Evolutionary conservation across 2,888 invertebrate species (phyloP), one percentile per base, ranked within the genome.

Genomic region (Drosophila nr. fundita): DNA sequence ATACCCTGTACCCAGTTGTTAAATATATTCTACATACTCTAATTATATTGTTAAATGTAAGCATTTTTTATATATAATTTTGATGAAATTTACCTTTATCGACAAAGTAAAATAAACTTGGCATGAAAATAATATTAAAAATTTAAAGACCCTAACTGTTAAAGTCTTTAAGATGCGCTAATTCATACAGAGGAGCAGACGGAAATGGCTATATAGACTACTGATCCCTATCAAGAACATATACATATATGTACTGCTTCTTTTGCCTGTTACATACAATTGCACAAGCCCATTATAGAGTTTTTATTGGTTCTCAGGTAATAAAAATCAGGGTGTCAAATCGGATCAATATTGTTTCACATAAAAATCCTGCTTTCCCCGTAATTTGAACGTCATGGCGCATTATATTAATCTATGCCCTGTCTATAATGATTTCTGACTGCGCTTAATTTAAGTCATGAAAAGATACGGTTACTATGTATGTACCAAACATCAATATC

Each of bases 381-480:
- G 21, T 13, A 13, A 45, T 45, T 21, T 21, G 7, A 45, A 15
- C 4, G 7, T 7, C 15, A 24, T 45, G 45, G 45, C 15, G 45
- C 21, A 3, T 24, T 45, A 24, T 24, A 45, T 24, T 24, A 24
- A 24, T 45, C 7, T 18, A 24, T 24, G 18, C 13, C 8, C 13
- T 7, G 36, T 13, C 11, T 29, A 13, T 3, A 55, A 38, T 38
- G 29, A 38, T 13, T 55, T 18, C 15, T 45, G 45, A 13, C 2
- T n/a, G 27, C 13, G 2, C n/a, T 55, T 55, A n/a, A n/a, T 38
- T 38, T 27, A 38, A 13, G 54, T 38, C 38, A 38, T 55, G n/a
- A 55, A n/a, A 18, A 27, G n/a, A 38, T 38, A 38, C 7, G 27
- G n/a, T 15, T 8, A 21, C 15, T n/a, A 10, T 50, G 1, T 6